Percentiles rank a stretch among this genome's conserved stretches.
phyloP scores from a whole-genome alignment of 30 jellyfish, hydroid and myxozoan genomes.

The Clytia hemisphaerica region DNA sequence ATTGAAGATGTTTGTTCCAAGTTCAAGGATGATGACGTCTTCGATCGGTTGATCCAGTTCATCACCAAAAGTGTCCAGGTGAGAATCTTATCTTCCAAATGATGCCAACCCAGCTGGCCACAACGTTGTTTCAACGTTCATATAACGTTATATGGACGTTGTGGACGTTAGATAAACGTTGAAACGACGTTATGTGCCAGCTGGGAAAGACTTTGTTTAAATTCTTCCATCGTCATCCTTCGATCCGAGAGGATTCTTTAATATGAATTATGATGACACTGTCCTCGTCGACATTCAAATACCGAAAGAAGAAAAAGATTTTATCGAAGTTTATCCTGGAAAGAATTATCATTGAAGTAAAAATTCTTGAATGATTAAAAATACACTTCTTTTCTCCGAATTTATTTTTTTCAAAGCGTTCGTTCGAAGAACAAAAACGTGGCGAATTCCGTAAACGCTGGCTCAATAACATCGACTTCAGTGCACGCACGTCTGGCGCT shows the following conservation, averaged over 20 bases:
- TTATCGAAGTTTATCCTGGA: background rate
- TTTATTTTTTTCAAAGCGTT: slow-evolving; percentile 37
- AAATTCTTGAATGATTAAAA: background rate
- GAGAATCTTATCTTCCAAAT: too few species aligned
- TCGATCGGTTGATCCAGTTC: slow-evolving; percentile 70
- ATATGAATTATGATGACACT: too few species aligned
- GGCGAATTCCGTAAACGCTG: slow-evolving; percentile 70
- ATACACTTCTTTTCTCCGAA: background rate
- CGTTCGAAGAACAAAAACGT: slow-evolving; percentile 86
- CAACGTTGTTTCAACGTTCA: too few species aligned
- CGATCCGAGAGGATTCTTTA: too few species aligned
- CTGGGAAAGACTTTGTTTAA: too few species aligned
- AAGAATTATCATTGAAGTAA: background rate
- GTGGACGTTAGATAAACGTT: too few species aligned
- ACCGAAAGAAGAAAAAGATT: too few species aligned
- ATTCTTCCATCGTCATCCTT: too few species aligned
- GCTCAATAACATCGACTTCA: slow-evolving; percentile 47
- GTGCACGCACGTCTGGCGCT: slow-evolving; percentile 79
- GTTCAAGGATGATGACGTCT: slow-evolving; percentile 81
- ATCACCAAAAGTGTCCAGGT: slow-evolving; percentile 92
- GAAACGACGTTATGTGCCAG: too few species aligned
- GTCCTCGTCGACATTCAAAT: too few species aligned
- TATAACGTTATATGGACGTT: too few species aligned
- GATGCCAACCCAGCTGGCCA: too few species aligned
- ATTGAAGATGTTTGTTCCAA: slow-evolving; percentile 48